A percentile compares a stretch with the other conserved stretches of the same genome.
phyloP scores from a whole-genome alignment of 2,797 vertebrate species.

The Thripadectes ignobilis region DNA sequence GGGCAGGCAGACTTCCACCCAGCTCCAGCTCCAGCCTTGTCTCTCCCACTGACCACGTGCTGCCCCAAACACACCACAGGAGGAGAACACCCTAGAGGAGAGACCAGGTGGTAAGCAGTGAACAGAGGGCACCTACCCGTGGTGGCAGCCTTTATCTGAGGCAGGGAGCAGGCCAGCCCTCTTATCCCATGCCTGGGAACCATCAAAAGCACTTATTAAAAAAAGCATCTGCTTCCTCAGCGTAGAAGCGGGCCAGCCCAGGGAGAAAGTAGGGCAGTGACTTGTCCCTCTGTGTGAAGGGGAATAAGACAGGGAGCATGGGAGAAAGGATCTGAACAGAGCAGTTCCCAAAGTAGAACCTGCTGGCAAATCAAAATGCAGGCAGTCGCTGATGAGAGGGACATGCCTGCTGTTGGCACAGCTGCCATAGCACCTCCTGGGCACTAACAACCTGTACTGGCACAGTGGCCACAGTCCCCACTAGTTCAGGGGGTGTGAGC shows the following conservation, averaged over 20 bases:
- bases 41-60: accelerated
- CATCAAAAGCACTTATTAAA: not conserved
- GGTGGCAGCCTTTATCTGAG: not conserved
- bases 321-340: not conserved
- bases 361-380: not conserved
- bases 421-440: not conserved
- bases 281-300: not conserved
- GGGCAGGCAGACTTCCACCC: not conserved
- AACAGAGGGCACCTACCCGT: accelerated
- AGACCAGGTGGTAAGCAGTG: not conserved
- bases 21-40: not conserved
- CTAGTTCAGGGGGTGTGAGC: accelerated
- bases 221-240: not conserved
- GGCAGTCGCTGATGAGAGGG: accelerated
- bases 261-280: not conserved
- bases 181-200: not conserved
- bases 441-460: not conserved
- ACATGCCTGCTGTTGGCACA: accelerated
- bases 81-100: not conserved
- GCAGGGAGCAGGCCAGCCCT: not conserved
- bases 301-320: not conserved
- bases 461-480: accelerated
- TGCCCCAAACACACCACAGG: not conserved
- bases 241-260: accelerated
- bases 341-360: not conserved